These are phyloP conservation scores for Notodonta dromedarius DNA, from an alignment of 2,888 invertebrate genomes.

Conservation along the genomic window DNA sequence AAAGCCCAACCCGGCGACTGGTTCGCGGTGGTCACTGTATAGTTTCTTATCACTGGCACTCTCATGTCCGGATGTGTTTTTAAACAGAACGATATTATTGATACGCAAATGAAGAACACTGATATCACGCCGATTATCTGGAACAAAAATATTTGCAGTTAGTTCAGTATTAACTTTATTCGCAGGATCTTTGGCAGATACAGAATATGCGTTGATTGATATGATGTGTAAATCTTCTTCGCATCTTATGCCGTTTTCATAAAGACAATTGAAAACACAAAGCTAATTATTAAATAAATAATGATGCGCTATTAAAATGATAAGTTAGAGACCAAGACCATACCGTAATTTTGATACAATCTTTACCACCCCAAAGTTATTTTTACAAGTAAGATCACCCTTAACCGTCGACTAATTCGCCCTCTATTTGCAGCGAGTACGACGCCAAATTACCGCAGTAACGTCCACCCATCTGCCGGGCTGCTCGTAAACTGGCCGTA, in stretches of 20 bases:
- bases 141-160: constrained; percentile 56
- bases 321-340: too few species aligned
- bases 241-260: too few species aligned
- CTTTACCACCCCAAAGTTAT: background rate
- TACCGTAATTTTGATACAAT: too few species aligned
- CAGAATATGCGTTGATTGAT: too few species aligned
- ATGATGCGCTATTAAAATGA: too few species aligned
- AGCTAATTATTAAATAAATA: too few species aligned
- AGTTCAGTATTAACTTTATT: background rate
- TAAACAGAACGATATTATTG: constrained; percentile 99
- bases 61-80: constrained; percentile 99
- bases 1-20: constrained; percentile 92
- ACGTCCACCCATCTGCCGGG: background rate
- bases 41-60: constrained; percentile 93
- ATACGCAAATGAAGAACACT: constrained; percentile 99
- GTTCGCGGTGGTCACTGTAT: constrained; percentile 90
- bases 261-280: too few species aligned
- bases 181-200: too few species aligned
- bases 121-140: constrained; percentile 99
- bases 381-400: background rate
- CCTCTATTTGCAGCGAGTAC: background rate
- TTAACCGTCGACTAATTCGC: background rate
- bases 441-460: constrained; percentile 1
- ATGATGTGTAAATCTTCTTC: too few species aligned
- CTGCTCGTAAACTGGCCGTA: constrained; percentile 1